Evolutionary conservation across 2,888 invertebrate species (phyloP), one percentile per base, ranked within the genome.

Genomic region (Smittia sp.): DNA sequence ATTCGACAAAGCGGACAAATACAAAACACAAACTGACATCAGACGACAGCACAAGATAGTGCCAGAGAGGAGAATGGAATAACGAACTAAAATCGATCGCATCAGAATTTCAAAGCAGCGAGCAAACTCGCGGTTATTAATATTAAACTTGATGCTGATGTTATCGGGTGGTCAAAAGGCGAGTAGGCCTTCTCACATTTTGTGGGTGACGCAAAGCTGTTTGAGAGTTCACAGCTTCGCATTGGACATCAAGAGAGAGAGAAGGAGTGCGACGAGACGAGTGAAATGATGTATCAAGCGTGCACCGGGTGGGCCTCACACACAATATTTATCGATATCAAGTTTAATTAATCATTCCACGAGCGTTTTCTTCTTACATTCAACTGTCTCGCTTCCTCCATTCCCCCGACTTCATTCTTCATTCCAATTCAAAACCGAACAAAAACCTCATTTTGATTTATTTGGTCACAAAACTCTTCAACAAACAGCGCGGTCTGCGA

Each of bases 291-390:
- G 15, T 6, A 2, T 58, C 15, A 18, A 18, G 58, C 18, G 22
- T 58, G 2, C 46, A 46, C 46, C 58, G 58, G 58, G 58, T 58
- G 58, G 58, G 20, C 58, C 20, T 18, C 58, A 58, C 58, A 18
- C 9, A 58, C 58, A 69, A 69, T 69, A 69, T 69, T 69, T 69
- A 69, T 69, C 69, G 69, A 69, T 69, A 69, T 69, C 69, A 20
- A 69, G 52, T 69, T 69, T 69, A 69, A 69, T 69, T 69, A 69
- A 69, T 69, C 69, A 69, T 69, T 69, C 41, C 69, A 63, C 11
- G 24, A 27, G 27, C 15, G 15, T 67, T 65, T 65, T 38, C 20
- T 67, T 67, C 67, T 67, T 67, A 18, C 22, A 18, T 58, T 20
- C 20, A 11, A 46, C 15, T 38, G 20, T 11, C 66, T 66, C 38